phyloP scores from a whole-genome alignment of 2,888 invertebrate genomes.

The Zaprionus obscuricornis region DNA sequence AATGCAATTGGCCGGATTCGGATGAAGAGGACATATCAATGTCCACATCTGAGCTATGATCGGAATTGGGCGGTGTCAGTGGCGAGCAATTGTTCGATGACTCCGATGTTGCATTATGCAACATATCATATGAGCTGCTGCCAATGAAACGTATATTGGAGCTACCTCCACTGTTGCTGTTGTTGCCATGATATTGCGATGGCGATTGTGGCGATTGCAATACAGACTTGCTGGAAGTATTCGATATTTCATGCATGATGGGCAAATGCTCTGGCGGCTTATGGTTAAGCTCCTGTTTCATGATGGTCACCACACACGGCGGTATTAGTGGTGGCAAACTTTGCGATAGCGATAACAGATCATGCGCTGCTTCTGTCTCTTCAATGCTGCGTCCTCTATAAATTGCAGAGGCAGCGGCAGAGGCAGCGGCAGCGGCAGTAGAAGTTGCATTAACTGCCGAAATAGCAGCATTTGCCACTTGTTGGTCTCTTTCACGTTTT shows the following conservation, averaged over 20 bases:
- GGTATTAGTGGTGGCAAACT: slow-evolving; percentile 90
- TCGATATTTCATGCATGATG: slow-evolving; percentile 83
- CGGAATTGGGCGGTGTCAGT: slow-evolving; percentile 89
- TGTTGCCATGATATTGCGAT: slow-evolving; percentile 43
- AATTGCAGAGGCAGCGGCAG: slow-evolving; percentile 38
- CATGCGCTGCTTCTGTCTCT: slow-evolving; percentile 95
- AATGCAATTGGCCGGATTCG: slow-evolving; percentile 78
- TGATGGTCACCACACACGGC: slow-evolving; percentile 87
- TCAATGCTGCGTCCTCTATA: slow-evolving; percentile 88
- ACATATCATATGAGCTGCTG: slow-evolving; percentile 68
- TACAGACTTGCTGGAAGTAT: slow-evolving; percentile 74
- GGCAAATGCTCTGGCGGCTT: slow-evolving; percentile 55
- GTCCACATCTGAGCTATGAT: slow-evolving; percentile 89
- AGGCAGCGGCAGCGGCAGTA: slow-evolving; percentile 10
- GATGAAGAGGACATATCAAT: slow-evolving; percentile 84
- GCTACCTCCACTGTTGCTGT: slow-evolving; percentile 28
- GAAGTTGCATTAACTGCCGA: slow-evolving; percentile 26
- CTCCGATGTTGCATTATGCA: slow-evolving; percentile 54
- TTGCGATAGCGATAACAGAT: slow-evolving; percentile 89
- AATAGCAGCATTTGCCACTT: slow-evolving; percentile 19
- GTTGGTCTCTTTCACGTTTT: slow-evolving; percentile 58
- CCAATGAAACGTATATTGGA: slow-evolving; percentile 81
- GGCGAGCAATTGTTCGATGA: slow-evolving; percentile 84
- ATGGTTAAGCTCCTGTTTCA: slow-evolving; percentile 82
- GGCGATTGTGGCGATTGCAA: slow-evolving; percentile 54